Evolutionary conservation across 1,140 invertebrate genomes (phyloP).

Genomic region (Idris sp.): DNA sequence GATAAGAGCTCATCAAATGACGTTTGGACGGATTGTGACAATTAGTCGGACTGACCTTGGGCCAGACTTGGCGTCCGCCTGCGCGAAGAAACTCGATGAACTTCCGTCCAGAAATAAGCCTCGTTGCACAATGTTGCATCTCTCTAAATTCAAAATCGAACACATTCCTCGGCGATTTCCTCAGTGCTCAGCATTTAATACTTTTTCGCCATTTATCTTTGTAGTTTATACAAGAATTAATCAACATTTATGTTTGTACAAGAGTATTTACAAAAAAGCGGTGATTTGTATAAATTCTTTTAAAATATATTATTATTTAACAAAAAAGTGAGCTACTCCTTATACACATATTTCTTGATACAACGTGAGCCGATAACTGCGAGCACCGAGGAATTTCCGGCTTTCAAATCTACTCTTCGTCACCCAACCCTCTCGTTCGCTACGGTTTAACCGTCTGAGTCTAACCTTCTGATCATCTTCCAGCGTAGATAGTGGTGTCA

Average conservation of each 20-base stretch:
- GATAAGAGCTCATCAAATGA: slow-evolving; percentile 30
- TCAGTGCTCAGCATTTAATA: slow-evolving; percentile 47
- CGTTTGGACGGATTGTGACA: slow-evolving; percentile 30
- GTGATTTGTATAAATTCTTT: too few species aligned
- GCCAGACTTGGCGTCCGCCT: slow-evolving; percentile 54
- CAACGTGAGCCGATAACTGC: slow-evolving; percentile 41
- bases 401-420: slow-evolving; percentile 48
- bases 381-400: slow-evolving; percentile 47
- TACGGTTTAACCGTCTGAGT: slow-evolving; percentile 62
- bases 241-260: slow-evolving; percentile 24
- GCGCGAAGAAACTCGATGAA: slow-evolving; percentile 52
- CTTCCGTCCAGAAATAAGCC: slow-evolving; percentile 49
- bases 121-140: slow-evolving; percentile 50
- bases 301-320: too few species aligned
- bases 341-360: slow-evolving; percentile 55
- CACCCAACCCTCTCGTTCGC: slow-evolving; percentile 53
- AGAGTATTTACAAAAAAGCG: slow-evolving; percentile 43
- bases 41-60: slow-evolving; percentile 57
- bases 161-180: slow-evolving; percentile 37
- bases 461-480: slow-evolving; percentile 73
- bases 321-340: too few species aligned
- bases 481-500: slow-evolving; percentile 51
- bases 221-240: neutral
- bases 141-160: slow-evolving; percentile 56
- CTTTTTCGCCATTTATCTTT: too few species aligned